Conservation (phyloP, 2,888 invertebrate genomes). For the Aelia acuminata region DNA sequence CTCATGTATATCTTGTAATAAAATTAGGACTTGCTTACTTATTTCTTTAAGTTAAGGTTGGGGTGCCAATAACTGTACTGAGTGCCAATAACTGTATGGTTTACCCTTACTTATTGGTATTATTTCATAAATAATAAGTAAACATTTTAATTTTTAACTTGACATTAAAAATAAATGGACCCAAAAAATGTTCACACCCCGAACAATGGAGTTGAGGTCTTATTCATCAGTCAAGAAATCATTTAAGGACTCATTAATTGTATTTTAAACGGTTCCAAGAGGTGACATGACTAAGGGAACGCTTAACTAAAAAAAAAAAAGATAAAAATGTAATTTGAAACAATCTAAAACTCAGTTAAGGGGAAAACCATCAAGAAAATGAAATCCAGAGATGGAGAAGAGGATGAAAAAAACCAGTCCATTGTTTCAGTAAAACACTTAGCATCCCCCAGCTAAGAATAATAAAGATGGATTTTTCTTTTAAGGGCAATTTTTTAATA, state of each 20-base stretch:
- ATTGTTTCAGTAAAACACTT: slow-evolving; percentile 29
- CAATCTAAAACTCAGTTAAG: slow-evolving; percentile 17
- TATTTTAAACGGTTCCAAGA: background rate
- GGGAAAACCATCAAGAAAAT: slow-evolving; percentile 27
- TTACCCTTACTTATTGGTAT: too few species aligned
- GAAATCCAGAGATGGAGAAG: slow-evolving; percentile 21
- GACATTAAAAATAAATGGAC: too few species aligned
- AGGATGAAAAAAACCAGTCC: background rate
- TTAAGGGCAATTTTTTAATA: background rate
- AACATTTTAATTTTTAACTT: too few species aligned
- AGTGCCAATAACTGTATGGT: too few species aligned
- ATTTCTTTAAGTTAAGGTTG: too few species aligned
- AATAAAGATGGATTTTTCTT: background rate
- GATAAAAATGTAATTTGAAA: background rate
- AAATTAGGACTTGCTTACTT: too few species aligned
- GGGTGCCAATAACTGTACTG: too few species aligned
- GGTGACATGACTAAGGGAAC: background rate
- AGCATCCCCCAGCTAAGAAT: background rate
- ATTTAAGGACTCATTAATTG: background rate
- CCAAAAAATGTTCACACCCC: background rate
- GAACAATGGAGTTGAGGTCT: background rate
- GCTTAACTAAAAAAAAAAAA: too few species aligned
- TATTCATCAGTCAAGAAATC: background rate
- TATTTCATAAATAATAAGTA: too few species aligned
- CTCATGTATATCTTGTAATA: too few species aligned